Percentiles rank a stretch among this genome's conserved stretches.
These are phyloP conservation scores for Aphaenogaster floridana DNA, from an alignment of 1,140 invertebrate species.

Conservation along the genomic window DNA sequence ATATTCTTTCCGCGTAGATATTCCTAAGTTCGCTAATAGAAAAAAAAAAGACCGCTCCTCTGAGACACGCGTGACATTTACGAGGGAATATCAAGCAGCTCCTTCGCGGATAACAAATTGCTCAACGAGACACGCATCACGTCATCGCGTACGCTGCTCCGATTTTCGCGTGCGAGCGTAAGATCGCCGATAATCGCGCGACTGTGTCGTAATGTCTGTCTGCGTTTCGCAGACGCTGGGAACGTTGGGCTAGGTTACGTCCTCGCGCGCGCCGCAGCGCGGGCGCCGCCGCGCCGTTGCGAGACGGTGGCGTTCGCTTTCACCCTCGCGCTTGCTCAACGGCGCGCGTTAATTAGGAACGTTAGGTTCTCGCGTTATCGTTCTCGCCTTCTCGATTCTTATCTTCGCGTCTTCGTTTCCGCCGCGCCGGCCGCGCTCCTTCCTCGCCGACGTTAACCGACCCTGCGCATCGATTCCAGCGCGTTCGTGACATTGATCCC, in stretches of 20 bases:
- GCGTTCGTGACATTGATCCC: constrained; percentile 41
- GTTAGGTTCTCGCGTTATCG: background rate
- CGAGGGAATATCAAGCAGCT: background rate
- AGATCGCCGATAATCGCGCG: constrained; percentile 8
- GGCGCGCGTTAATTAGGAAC: constrained; percentile 13
- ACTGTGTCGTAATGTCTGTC: constrained; percentile 13
- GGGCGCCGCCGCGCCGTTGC: background rate
- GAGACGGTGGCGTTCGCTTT: constrained; percentile 21
- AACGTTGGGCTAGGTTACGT: constrained; percentile 52
- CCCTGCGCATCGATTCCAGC: constrained; percentile 22
- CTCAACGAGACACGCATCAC: background rate
- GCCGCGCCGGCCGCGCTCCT: background rate
- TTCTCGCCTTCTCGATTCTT: background rate
- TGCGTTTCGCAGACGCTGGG: background rate
- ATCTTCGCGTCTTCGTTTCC: background rate
- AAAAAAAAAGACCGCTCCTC: background rate
- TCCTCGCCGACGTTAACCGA: background rate
- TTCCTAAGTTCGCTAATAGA: background rate
- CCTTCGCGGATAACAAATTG: background rate
- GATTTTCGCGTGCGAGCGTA: constrained; percentile 21
- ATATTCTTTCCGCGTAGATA: background rate
- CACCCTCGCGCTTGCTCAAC: constrained; percentile 42
- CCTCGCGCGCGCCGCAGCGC: background rate
- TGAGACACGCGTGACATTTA: background rate
- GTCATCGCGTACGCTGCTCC: background rate